Conservation (phyloP, 1,140 invertebrate species). For the Drosophila aff. region DNA sequence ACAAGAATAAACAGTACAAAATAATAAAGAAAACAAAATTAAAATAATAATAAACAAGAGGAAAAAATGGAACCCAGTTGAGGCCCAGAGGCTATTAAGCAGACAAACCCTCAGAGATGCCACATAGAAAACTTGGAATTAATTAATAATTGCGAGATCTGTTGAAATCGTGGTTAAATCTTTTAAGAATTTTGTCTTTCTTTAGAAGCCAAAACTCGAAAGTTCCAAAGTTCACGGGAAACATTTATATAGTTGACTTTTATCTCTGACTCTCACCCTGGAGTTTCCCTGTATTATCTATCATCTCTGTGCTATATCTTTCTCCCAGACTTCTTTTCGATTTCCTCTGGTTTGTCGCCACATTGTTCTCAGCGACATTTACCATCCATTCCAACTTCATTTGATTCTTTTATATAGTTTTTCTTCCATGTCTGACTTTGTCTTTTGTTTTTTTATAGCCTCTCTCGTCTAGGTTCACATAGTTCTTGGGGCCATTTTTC, state of each 20-base stretch:
- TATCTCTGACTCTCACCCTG: not conserved
- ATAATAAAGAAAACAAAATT: slow-evolving; percentile 22
- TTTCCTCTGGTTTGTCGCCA: not conserved
- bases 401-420: slow-evolving; percentile 12
- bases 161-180: not conserved
- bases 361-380: slow-evolving; percentile 30
- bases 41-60: slow-evolving; percentile 34
- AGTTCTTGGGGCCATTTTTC: slow-evolving; percentile 14
- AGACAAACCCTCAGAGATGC: not conserved
- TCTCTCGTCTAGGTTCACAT: slow-evolving; percentile 20
- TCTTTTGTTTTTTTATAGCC: slow-evolving; percentile 24
- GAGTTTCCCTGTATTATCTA: slow-evolving; percentile 13
- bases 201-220: not conserved
- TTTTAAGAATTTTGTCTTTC: not conserved
- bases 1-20: slow-evolving; percentile 8
- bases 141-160: not conserved
- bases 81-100: slow-evolving; percentile 13
- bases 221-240: slow-evolving; percentile 1
- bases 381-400: slow-evolving; percentile 17
- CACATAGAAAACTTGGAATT: not conserved
- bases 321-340: slow-evolving; percentile 5
- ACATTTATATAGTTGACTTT: slow-evolving; percentile 3
- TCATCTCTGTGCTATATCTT: slow-evolving; percentile 19
- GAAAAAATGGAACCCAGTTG: slow-evolving; percentile 11
- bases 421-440: slow-evolving; percentile 5